A percentile compares a stretch with the other conserved stretches of the same genome.
phyloP scores from a whole-genome alignment of 2,113 vertebrate species.

The Nyctereutes procyonoides region DNA sequence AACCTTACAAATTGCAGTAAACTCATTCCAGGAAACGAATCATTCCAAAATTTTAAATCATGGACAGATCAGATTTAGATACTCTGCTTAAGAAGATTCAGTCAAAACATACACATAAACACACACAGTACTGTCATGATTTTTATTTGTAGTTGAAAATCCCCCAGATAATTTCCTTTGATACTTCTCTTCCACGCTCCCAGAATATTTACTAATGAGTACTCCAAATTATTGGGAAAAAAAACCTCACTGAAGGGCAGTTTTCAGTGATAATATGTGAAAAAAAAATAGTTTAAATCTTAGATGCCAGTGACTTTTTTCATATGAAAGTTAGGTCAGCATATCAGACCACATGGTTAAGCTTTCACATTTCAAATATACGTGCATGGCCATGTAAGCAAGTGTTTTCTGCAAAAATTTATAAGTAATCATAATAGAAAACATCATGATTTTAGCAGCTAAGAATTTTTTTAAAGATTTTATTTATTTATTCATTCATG shows the following conservation, averaged over 20 bases:
- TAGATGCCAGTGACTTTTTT: background rate
- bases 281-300: background rate
- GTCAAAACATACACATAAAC: background rate
- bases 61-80: background rate
- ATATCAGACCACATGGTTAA: background rate
- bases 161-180: background rate
- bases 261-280: background rate
- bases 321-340: background rate
- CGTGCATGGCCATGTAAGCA: background rate
- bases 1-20: slow-evolving; percentile 20
- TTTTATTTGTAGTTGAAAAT: background rate
- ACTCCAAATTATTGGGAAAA: background rate
- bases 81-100: background rate
- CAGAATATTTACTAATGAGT: background rate
- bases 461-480: background rate
- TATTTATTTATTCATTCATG: no score
- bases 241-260: background rate
- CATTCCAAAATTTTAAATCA: background rate
- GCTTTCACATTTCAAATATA: background rate
- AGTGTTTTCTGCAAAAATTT: background rate
- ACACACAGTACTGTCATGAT: background rate
- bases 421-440: background rate
- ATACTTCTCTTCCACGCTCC: rapidly evolving
- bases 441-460: background rate
- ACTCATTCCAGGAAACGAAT: background rate